Base-by-base conservation (phyloP, 2,888 invertebrate species). In the Perdita meconis region DNA sequence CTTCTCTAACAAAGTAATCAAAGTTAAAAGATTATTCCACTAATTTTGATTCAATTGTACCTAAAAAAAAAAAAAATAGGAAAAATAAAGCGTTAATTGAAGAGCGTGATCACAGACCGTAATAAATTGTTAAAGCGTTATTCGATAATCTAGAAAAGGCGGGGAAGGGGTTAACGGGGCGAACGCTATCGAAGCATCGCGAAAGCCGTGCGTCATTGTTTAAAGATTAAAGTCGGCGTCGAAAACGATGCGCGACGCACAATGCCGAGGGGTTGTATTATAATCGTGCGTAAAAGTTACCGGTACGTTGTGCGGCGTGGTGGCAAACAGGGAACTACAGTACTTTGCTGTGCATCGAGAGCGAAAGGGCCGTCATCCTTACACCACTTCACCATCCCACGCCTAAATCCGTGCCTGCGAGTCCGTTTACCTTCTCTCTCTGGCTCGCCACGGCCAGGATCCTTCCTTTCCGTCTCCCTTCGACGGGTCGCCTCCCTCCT, bases 351-450 rank as follows among this genome's bases (percentile, higher is more conserved):
- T 63, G 60, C 61, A 73, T 82, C 72, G 78, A 83, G 74, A 75
- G 78, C 76, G 74, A 78, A 84, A 82, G 80, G 80, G 82, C 55
- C 69, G 78, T 85, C 74, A 65, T 85, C 70, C 74, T 81, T 78
- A 59, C 72, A 63, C 76, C 59, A 71, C 71, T 76, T 47, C 55
- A 60, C 53, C 79, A 68, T 81, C 74, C 81, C 74, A 86, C 86
- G 83, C 83, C 70, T 83, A 86, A 85, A 80, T 83, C 78, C 83
- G 40, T 76, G 76, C 71, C 66, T 75, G 78, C 53, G 74, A 83
- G 84, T 70, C 73, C 55, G n/a, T n/a, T 68, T 76, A 65, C 53
- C 59, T 63, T 80, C 67, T 75, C 55, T 82, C 68, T 72, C 50
- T 63, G n/a, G n/a, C 36, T 63, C 42, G 24, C 10, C 6, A 24